Evolutionary conservation across 2,113 vertebrate species (phyloP).

Genomic region (Cnemophilus loriae): DNA sequence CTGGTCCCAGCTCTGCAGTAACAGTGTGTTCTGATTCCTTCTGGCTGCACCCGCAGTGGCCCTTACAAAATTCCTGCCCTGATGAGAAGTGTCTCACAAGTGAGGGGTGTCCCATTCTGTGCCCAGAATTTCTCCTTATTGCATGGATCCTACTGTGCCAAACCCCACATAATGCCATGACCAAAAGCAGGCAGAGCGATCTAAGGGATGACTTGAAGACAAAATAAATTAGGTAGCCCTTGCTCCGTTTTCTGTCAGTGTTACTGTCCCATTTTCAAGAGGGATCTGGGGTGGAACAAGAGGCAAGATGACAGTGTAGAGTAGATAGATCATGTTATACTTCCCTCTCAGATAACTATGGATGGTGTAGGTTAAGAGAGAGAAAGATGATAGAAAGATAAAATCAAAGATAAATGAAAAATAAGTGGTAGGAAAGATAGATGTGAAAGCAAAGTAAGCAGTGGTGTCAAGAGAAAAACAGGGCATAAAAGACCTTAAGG

Average conservation of each 20-base stretch:
- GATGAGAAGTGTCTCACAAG: background rate
- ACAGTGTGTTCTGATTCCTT: background rate
- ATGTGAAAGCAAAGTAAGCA: background rate
- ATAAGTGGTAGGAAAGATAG: background rate
- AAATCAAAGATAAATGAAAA: constrained; percentile 10
- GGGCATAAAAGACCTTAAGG: background rate
- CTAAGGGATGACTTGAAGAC: background rate
- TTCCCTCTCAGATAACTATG: background rate
- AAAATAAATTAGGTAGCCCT: background rate
- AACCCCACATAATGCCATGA: background rate
- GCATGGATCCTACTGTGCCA: accelerated
- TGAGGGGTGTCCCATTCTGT: too few species aligned
- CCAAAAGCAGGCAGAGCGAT: background rate
- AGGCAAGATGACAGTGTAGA: background rate
- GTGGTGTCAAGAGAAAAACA: background rate
- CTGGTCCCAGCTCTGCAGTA: background rate
- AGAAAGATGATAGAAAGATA: background rate
- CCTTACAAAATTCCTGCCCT: background rate
- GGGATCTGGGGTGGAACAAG: background rate
- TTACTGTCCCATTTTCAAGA: background rate
- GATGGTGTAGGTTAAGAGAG: background rate
- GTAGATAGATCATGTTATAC: background rate
- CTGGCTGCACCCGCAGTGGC: background rate
- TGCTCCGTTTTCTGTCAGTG: background rate
- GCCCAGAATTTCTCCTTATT: background rate